Conservation (phyloP, 2,797 vertebrate species). For the Adrianichthys oophorus region DNA sequence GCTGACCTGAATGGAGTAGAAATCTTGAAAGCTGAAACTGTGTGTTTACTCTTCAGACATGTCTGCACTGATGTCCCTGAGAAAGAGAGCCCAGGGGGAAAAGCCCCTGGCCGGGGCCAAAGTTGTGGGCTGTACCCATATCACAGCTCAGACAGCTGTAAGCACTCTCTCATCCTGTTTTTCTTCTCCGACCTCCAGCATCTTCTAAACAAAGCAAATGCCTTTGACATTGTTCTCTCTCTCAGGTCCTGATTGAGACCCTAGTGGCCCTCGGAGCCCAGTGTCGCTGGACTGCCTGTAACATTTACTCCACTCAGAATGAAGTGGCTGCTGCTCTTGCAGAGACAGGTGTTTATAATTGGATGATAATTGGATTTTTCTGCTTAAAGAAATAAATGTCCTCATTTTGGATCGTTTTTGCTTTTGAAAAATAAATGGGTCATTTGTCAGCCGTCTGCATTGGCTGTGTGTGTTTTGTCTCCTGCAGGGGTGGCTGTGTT, state of each 20-base stretch:
- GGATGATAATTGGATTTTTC: too few relatives aligned
- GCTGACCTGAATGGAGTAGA: too few relatives aligned
- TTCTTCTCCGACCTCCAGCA: constrained; percentile 1
- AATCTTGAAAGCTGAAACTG: not conserved
- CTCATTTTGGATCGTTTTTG: too few relatives aligned
- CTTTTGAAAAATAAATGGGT: constrained; percentile 21
- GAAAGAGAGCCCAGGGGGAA: constrained; percentile 97
- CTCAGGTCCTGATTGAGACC: constrained; percentile 95
- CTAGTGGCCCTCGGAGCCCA: constrained; percentile 94
- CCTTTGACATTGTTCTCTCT: not conserved
- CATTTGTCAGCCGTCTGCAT: constrained; percentile 8
- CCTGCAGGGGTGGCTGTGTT: constrained; percentile 91
- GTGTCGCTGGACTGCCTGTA: constrained; percentile 98
- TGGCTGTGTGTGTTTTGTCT: constrained; percentile 27
- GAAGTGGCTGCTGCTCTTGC: constrained; percentile 95
- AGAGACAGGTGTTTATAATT: constrained; percentile 81
- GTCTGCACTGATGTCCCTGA: constrained; percentile 96
- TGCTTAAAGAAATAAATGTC: too few relatives aligned
- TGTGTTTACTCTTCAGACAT: constrained; percentile 84
- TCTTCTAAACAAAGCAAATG: not conserved
- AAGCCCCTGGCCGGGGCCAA: constrained; percentile 97
- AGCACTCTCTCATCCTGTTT: constrained; percentile 49
- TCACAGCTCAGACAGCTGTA: constrained; percentile 97
- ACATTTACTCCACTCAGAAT: constrained; percentile 98
- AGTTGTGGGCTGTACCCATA: constrained; percentile 97